Percentiles rank a stretch among this genome's conserved stretches.
These are phyloP conservation scores for Mastigias papua DNA, from an alignment of 30 jellyfish, hydroid and myxozoan species.

Conservation along the genomic window DNA sequence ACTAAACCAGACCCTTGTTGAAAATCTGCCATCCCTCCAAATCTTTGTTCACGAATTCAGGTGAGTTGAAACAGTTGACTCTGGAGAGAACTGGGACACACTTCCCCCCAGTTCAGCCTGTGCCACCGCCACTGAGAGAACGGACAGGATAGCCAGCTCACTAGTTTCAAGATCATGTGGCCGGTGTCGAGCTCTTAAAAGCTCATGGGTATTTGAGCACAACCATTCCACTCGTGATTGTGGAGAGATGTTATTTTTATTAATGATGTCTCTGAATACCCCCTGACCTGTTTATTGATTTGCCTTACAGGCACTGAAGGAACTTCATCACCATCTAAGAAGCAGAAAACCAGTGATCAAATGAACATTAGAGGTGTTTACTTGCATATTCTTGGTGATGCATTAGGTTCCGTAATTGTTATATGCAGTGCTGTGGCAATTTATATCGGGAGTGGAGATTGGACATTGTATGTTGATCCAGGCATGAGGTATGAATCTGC, in stretches of 20 bases:
- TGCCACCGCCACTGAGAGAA: no score
- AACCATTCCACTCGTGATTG: no score
- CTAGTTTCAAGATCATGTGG: no score
- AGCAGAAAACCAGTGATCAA: slow-evolving; percentile 66
- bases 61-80: no score
- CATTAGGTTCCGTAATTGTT: slow-evolving; percentile 97
- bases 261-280: background rate
- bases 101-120: no score
- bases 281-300: background rate
- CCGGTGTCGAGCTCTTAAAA: no score
- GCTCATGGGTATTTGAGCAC: no score
- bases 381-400: slow-evolving; percentile 97
- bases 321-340: slow-evolving; percentile 13
- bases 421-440: slow-evolving; percentile 85
- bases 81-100: no score
- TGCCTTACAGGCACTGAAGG: background rate
- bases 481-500: slow-evolving; percentile 82
- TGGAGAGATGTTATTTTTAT: background rate
- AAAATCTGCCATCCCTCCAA: no score
- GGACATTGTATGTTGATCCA: slow-evolving; percentile 98
- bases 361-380: slow-evolving; percentile 96
- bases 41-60: no score
- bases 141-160: no score
- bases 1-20: no score
- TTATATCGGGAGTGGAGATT: slow-evolving; percentile 75